Evolutionary conservation across 2,797 vertebrate genomes (phyloP).

Genomic region (Coregonus suidteri): DNA sequence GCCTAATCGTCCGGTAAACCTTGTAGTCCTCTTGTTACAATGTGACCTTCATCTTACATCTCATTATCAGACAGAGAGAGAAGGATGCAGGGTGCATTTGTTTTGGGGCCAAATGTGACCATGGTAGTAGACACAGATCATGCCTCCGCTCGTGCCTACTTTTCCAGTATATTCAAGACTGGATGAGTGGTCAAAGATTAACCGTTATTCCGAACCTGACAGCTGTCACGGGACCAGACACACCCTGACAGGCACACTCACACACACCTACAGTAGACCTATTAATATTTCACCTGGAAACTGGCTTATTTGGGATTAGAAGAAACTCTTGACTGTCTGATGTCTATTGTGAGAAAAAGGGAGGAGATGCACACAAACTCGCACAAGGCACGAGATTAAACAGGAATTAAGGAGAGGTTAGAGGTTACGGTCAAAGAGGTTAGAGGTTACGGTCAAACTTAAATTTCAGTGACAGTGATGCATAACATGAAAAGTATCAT

Average conservation of each 20-base stretch:
- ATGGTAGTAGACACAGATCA: too few species aligned
- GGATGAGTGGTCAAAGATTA: neutral
- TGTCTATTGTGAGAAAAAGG: neutral
- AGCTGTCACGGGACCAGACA: neutral
- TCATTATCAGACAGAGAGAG: too few species aligned
- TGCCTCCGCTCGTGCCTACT: neutral
- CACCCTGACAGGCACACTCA: neutral
- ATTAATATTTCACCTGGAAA: constrained; percentile 62
- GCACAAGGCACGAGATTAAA: neutral
- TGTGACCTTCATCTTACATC: too few species aligned
- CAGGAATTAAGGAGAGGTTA: neutral
- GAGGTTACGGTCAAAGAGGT: neutral
- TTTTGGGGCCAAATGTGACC: too few species aligned
- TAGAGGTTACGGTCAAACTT: neutral
- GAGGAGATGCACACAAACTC: neutral
- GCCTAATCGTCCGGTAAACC: too few species aligned
- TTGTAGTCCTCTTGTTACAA: too few species aligned
- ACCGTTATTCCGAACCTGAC: neutral
- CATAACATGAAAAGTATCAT: neutral
- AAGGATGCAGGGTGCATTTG: too few species aligned
- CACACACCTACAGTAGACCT: neutral
- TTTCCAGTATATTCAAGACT: neutral
- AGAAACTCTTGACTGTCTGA: neutral
- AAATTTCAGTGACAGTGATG: neutral
- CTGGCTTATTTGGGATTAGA: constrained; percentile 23